phyloP scores from a whole-genome alignment of 2,888 invertebrate species.

The Chrysolina haemoptera region DNA sequence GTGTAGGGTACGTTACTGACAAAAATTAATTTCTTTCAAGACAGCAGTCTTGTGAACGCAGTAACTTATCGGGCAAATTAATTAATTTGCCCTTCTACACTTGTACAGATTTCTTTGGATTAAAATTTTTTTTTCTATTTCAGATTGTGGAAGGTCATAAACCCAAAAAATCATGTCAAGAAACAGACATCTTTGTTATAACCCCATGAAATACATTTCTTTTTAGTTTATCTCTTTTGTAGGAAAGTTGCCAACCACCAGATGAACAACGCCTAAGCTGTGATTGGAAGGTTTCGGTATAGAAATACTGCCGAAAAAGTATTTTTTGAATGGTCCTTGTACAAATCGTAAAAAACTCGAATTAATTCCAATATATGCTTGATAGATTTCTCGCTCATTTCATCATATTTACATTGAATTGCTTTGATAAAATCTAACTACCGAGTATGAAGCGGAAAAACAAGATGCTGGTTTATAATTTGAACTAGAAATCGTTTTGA shows the following conservation, averaged over 20 bases:
- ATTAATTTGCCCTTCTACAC: no score
- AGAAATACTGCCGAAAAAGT: not conserved
- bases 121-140: no score
- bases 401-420: slow-evolving; percentile 33
- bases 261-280: not conserved
- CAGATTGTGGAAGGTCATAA: not conserved
- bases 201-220: not conserved
- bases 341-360: slow-evolving; percentile 12
- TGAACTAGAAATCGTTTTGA: slow-evolving; percentile 34
- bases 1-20: no score
- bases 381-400: slow-evolving; percentile 34
- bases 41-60: no score
- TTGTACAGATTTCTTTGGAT: no score
- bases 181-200: no score
- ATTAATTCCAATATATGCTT: slow-evolving; percentile 32
- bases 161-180: not conserved
- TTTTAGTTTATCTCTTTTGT: not conserved
- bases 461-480: slow-evolving; percentile 36
- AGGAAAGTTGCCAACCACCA: not conserved
- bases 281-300: not conserved
- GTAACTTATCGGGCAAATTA: no score
- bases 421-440: slow-evolving; percentile 32
- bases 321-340: not conserved
- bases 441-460: slow-evolving; percentile 24
- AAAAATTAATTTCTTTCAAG: no score